phyloP scores from a whole-genome alignment of 2,113 vertebrate genomes.

The Poeciliopsis retropinna region DNA sequence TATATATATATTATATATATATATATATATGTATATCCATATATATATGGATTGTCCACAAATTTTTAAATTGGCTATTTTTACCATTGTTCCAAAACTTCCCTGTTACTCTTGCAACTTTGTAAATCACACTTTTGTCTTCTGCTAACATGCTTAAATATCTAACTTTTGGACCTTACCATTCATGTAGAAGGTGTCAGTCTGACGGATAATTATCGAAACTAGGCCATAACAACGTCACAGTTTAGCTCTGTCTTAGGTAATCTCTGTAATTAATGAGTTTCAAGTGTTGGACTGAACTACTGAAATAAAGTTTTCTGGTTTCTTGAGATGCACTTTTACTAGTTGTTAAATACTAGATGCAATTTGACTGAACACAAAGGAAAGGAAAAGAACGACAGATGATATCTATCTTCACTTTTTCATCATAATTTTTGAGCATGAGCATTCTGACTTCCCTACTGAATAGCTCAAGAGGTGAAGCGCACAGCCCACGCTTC shows the following conservation, averaged over 20 bases:
- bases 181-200: neutral
- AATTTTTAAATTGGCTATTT: no score
- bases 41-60: no score
- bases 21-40: no score
- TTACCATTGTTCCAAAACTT: no score
- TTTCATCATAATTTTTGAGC: slow-evolving; percentile 27
- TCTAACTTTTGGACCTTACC: neutral
- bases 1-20: no score
- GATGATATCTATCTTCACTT: slow-evolving; percentile 47
- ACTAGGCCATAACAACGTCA: neutral
- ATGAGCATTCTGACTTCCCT: slow-evolving; percentile 49
- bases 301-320: neutral
- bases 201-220: neutral
- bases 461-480: slow-evolving; percentile 56
- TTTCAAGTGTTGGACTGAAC: no score
- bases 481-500: slow-evolving; percentile 45
- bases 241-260: neutral
- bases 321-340: neutral
- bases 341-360: neutral
- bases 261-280: neutral
- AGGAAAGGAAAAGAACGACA: slow-evolving; percentile 22
- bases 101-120: no score
- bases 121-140: no score
- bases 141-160: no score
- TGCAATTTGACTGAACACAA: neutral